Base-by-base conservation (phyloP, 2,888 invertebrate species). In the Apantesis nais region DNA sequence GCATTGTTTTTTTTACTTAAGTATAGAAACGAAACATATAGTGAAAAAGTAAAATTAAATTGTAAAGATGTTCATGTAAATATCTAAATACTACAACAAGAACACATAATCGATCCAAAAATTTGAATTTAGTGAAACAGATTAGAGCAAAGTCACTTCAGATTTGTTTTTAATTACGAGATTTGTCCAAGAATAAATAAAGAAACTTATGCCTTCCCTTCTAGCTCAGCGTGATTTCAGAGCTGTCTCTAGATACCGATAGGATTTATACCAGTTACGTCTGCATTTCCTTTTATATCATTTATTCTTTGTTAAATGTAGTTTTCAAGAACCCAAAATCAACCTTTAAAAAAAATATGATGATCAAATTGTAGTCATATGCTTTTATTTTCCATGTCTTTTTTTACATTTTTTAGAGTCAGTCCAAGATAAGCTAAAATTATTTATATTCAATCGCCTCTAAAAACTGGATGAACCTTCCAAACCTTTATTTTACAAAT, bases 141-240 rank as follows among this genome's bases (percentile, higher is more conserved):
- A 79, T 81, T 77, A 76, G 76, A 69, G 70, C 68, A 52, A 76
- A 83, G 81, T 84, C 77, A 80, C 80, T 86, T 84, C 79, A 84
- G 87, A 86, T 74, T 86, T 77, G 75, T 77, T 79, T 85, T 86
- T 87, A 87, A 88, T 89, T 85, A 88, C 83, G 79, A 86, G 85
- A 88, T 88, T 88, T 86, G 86, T 86, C 85, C 87, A 88, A 88
- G 85, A 87, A 89, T 88, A 88, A 87, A 88, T 86, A 88, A 85
- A 80, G 79, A 80, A 83, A 82, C 78, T 82, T 80, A 76, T 79
- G 76, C 78, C 76, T 75, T 74, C 67, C 73, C 72, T 71, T 77
- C 72, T n/a, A 71, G 68, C 72, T 81, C 77, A 70, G 62, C 75
- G 81, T 80, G 81, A 80, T 85, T 82, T 84, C 81, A 83, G 80